phyloP scores from a whole-genome alignment of 2,113 vertebrate species.

The Motacilla alba region DNA sequence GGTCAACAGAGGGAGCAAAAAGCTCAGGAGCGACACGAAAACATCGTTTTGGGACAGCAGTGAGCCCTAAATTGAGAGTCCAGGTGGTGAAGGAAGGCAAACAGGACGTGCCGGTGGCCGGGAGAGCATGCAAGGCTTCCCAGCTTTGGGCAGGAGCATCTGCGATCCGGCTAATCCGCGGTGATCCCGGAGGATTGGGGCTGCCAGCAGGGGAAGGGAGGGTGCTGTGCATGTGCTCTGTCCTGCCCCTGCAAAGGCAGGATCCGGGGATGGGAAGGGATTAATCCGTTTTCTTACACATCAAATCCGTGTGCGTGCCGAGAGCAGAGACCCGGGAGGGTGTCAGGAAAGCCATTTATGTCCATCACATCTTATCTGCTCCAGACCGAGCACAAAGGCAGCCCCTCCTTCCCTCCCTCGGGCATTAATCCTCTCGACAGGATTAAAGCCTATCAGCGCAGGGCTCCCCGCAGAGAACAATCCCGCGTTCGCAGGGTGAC shows the following conservation, averaged over 20 bases:
- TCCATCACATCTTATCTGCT: neutral
- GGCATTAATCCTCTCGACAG: neutral
- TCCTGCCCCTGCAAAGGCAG: neutral
- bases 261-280: neutral
- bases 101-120: accelerated
- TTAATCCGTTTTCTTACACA: neutral
- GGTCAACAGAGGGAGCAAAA: neutral
- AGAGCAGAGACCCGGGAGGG: neutral
- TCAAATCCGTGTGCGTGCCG: neutral
- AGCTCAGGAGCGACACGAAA: neutral
- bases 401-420: neutral
- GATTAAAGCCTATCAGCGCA: neutral
- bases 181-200: neutral
- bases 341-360: neutral
- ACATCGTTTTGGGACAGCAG: neutral
- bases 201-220: neutral
- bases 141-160: neutral
- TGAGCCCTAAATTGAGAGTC: neutral
- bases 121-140: neutral
- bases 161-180: constrained; percentile 10
- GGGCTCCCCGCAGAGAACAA: neutral
- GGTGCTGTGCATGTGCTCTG: neutral
- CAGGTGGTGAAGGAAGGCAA: neutral
- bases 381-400: neutral
- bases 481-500: neutral